Percentiles rank a stretch among this genome's conserved stretches.
Evolutionary conservation across 2,113 vertebrate genomes (phyloP).

Genomic region (Alaudala cheleensis): DNA sequence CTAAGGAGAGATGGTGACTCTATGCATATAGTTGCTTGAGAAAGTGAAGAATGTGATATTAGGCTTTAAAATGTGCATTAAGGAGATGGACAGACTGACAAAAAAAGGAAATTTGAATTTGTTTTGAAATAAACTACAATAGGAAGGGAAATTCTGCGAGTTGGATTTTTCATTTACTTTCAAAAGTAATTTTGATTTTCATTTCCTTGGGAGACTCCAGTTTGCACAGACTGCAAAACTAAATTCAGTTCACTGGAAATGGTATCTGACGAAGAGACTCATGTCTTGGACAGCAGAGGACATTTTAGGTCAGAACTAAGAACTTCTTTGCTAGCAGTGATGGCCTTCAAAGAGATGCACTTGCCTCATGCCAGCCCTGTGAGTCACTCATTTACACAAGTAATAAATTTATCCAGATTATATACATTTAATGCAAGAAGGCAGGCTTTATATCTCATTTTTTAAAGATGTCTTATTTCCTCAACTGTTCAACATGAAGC

Average conservation of each 20-base stretch:
- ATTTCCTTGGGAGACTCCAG: background rate
- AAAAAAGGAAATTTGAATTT: background rate
- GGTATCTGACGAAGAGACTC: background rate
- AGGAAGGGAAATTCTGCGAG: background rate
- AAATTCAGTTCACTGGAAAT: background rate
- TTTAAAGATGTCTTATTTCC: background rate
- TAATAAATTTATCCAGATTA: background rate
- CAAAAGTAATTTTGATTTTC: background rate
- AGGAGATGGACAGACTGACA: background rate
- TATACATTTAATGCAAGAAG: background rate
- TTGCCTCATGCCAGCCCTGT: background rate
- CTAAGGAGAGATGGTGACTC: background rate
- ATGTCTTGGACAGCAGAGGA: background rate
- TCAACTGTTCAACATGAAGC: background rate
- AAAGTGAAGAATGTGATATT: constrained; percentile 8
- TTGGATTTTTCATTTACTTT: background rate
- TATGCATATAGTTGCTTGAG: background rate
- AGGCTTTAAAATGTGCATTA: background rate
- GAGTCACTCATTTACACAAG: background rate
- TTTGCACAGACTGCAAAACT: background rate
- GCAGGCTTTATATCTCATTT: background rate
- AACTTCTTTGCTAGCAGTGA: background rate
- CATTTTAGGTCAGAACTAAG: background rate
- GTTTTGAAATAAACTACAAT: background rate
- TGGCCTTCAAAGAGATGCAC: background rate